Conservation (phyloP, 2,797 vertebrate genomes). For the Cirrhinus molitorella region DNA sequence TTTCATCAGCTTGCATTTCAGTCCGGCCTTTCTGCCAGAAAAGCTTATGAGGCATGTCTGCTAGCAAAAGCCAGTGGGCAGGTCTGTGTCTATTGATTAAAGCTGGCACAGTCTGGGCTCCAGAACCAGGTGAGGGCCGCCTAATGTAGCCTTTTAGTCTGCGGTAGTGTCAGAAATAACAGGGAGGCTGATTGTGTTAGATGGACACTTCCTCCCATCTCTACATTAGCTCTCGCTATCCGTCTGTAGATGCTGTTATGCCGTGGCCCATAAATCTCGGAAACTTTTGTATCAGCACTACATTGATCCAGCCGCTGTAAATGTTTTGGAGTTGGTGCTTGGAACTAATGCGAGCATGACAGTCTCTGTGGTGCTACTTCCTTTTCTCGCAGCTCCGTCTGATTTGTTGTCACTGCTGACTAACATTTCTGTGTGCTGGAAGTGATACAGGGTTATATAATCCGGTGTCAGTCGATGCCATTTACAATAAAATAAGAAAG, state of each 20-base stretch:
- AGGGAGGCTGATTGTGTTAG: constrained; percentile 48
- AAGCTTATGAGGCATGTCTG: constrained; percentile 45
- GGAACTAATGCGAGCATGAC: constrained; percentile 17
- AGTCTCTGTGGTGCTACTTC: background rate
- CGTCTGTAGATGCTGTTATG: constrained; percentile 34
- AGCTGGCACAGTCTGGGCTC: constrained; percentile 36
- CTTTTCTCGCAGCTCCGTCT: constrained; percentile 24
- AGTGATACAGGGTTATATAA: constrained; percentile 34
- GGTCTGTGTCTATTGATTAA: constrained; percentile 56
- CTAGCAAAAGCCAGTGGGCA: constrained; percentile 45
- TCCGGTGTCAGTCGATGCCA: constrained; percentile 24
- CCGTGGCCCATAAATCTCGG: constrained; percentile 27
- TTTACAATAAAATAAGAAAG: constrained; percentile 38
- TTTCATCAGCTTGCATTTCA: constrained; percentile 34
- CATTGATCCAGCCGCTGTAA: constrained; percentile 49
- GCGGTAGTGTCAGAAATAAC: constrained; percentile 48
- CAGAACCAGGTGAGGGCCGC: constrained; percentile 32
- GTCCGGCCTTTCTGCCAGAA: constrained; percentile 21
- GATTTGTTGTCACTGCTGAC: constrained; percentile 47
- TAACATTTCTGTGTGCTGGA: constrained; percentile 37
- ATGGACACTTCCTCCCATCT: constrained; percentile 44
- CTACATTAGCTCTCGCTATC: constrained; percentile 27
- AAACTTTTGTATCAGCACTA: constrained; percentile 41
- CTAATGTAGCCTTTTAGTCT: constrained; percentile 46
- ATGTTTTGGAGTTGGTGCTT: constrained; percentile 31